Evolutionary conservation across 1,140 invertebrate species (phyloP).

Genomic region (Leptopilina boulardi): DNA sequence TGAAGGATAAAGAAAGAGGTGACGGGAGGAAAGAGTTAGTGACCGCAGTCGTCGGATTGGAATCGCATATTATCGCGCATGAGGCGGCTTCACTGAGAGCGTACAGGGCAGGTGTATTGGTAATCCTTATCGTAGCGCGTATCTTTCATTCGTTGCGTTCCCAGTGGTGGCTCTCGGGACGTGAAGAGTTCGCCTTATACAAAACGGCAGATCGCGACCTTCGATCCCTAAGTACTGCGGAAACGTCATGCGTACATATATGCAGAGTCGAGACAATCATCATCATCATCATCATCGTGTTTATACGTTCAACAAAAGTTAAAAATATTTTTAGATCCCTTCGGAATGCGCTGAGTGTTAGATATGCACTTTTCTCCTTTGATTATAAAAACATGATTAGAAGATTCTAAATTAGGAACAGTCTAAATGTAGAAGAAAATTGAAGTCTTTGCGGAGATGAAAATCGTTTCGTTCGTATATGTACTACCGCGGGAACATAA

Average conservation of each 20-base stretch:
- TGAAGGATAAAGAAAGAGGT: background rate
- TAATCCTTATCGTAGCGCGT: slow-evolving; percentile 8
- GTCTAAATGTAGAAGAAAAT: background rate
- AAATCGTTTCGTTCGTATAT: slow-evolving; percentile 47
- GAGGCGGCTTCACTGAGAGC: slow-evolving; percentile 29
- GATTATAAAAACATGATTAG: too few relatives aligned
- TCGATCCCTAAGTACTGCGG: slow-evolving; percentile 30
- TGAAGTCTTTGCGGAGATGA: slow-evolving; percentile 25
- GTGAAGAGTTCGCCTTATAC: slow-evolving; percentile 1
- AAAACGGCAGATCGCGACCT: slow-evolving; percentile 26
- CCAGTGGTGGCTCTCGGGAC: slow-evolving; percentile 1
- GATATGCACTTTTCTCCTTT: too few relatives aligned
- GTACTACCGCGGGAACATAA: slow-evolving; percentile 62
- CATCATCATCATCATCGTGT: too few relatives aligned
- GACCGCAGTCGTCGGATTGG: slow-evolving; percentile 23
- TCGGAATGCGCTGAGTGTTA: background rate
- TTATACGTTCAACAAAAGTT: slow-evolving; percentile 2
- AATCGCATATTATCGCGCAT: slow-evolving; percentile 36
- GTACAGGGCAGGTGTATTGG: slow-evolving; percentile 26
- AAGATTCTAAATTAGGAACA: too few relatives aligned
- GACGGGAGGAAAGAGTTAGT: slow-evolving; percentile 2
- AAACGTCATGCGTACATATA: slow-evolving; percentile 20
- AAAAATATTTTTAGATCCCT: too few relatives aligned
- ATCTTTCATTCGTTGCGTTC: slow-evolving; percentile 2
- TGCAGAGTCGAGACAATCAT: slow-evolving; percentile 22